Evolutionary conservation across 2,797 vertebrate species (phyloP).

Genomic region (Brachyalestes nurse): DNA sequence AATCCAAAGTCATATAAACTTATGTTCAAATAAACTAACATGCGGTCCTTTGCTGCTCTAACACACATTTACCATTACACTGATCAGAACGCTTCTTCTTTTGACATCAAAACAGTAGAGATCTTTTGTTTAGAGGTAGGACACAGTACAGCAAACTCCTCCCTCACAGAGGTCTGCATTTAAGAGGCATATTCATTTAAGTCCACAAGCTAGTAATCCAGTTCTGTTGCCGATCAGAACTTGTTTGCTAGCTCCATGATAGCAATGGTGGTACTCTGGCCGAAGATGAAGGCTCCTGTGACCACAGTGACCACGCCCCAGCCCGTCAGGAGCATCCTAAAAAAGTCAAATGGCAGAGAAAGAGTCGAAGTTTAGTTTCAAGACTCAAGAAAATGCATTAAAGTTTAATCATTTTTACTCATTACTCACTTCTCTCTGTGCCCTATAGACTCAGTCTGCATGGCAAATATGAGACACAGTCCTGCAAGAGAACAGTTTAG

Average conservation of each 20-base stretch:
- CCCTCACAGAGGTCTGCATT: too few species aligned
- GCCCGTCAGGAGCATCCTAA: constrained; percentile 78
- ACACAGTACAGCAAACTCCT: background rate
- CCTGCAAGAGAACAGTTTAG: constrained; percentile 72
- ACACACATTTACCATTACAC: background rate
- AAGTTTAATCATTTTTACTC: background rate
- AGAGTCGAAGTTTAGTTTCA: background rate
- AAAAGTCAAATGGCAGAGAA: background rate
- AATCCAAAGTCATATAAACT: background rate
- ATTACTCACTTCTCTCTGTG: constrained; percentile 80
- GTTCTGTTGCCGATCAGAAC: constrained; percentile 27
- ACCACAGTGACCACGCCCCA: constrained; percentile 94
- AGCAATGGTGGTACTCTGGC: constrained; percentile 89
- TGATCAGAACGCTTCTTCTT: background rate
- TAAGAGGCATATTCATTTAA: background rate
- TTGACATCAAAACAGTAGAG: background rate
- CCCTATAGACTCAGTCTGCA: constrained; percentile 75
- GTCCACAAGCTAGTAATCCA: background rate
- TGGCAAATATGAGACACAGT: constrained; percentile 87
- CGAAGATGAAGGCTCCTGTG: constrained; percentile 92
- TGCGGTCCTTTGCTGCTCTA: background rate
- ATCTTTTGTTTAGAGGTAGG: background rate
- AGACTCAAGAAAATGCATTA: background rate
- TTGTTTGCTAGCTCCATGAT: constrained; percentile 54
- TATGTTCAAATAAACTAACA: too few species aligned